Percentiles rank a stretch among this genome's conserved stretches.
phyloP scores from a whole-genome alignment of 2,113 vertebrate species.

The Ailuropoda melanoleuca region DNA sequence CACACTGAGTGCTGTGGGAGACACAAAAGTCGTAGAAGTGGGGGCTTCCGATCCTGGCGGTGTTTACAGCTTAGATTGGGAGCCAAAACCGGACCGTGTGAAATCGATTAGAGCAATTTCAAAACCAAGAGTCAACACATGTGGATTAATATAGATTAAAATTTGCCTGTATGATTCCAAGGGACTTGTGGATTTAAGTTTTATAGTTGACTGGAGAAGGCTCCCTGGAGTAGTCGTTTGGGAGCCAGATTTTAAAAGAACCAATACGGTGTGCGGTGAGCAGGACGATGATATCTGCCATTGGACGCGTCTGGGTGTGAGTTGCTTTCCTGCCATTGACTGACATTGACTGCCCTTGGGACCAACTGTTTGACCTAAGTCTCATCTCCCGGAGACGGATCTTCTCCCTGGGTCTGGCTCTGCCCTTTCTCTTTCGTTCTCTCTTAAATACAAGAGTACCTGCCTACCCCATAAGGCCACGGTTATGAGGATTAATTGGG shows the following conservation, averaged over 20 bases:
- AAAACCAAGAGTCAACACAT: not conserved
- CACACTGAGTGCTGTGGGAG: not conserved
- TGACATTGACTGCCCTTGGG: not conserved
- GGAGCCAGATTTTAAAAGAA: not conserved
- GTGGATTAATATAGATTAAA: not conserved
- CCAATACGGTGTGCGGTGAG: not conserved
- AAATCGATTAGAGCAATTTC: not conserved
- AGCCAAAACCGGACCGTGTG: not conserved
- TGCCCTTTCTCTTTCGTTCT: not conserved
- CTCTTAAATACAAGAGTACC: not conserved
- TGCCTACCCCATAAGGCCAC: not conserved
- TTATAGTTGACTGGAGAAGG: not conserved
- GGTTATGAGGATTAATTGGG: not conserved
- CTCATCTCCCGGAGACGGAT: not conserved
- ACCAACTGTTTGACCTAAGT: not conserved
- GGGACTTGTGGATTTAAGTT: not conserved
- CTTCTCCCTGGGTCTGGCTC: not conserved
- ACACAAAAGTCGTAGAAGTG: accelerated
- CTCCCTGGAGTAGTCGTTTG: not conserved
- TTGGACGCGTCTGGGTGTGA: not conserved
- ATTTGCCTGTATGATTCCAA: not conserved
- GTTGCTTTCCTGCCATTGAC: not conserved
- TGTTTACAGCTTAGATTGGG: not conserved
- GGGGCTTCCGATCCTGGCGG: not conserved
- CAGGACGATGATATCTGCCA: not conserved